Conservation (phyloP, 2,888 invertebrate genomes). For the Thecophora atra region DNA sequence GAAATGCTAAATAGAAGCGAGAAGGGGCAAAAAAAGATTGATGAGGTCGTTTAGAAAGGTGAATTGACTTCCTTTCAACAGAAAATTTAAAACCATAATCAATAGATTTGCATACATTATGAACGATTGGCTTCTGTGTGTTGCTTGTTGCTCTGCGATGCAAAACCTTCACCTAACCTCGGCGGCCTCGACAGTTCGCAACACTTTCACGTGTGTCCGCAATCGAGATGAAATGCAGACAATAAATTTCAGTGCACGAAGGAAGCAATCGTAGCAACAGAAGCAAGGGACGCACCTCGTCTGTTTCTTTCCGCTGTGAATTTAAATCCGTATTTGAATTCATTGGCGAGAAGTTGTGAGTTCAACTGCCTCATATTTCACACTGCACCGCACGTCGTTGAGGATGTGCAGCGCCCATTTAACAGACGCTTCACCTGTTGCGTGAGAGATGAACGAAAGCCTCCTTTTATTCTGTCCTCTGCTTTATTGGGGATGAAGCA, state of each 20-base stretch:
- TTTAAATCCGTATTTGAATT: no score
- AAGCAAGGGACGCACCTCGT: not conserved
- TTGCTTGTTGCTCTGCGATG: not conserved
- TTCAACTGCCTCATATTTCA: no score
- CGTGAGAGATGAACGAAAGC: no score
- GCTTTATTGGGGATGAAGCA: no score
- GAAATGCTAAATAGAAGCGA: not conserved
- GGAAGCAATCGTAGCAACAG: not conserved
- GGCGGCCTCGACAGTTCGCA: not conserved
- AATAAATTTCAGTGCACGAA: slow-evolving; percentile 3
- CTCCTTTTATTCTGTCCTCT: no score
- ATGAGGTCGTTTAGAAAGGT: not conserved
- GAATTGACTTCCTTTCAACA: not conserved
- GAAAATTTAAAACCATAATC: not conserved
- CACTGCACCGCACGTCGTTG: no score
- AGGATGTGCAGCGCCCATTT: no score
- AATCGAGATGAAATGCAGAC: not conserved
- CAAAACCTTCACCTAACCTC: slow-evolving; percentile 23
- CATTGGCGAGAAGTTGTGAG: no score
- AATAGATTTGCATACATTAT: slow-evolving; percentile 9
- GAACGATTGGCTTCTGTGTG: no score
- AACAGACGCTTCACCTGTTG: no score
- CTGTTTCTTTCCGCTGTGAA: no score
- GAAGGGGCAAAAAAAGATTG: not conserved
- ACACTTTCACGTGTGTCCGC: slow-evolving; percentile 17